Percentiles rank a stretch among this genome's conserved stretches.
phyloP scores from a whole-genome alignment of 2,888 invertebrate genomes.

The Uloborus plumipes region DNA sequence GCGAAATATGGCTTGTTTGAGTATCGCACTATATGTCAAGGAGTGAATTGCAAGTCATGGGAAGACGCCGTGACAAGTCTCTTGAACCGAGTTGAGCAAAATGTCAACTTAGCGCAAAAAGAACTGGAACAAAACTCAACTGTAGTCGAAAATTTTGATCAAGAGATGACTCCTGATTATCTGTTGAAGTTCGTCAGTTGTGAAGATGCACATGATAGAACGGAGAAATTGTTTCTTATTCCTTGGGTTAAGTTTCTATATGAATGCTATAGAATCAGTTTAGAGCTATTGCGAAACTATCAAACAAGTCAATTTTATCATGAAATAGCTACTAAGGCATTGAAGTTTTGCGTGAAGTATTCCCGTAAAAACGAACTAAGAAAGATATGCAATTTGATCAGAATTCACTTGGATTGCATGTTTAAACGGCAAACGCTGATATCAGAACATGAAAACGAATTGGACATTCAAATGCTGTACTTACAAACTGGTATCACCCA shows the following conservation, averaged over 20 bases:
- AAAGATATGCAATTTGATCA: slow-evolving; percentile 31
- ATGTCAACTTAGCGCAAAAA: slow-evolving; percentile 14
- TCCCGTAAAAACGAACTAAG: slow-evolving; percentile 25
- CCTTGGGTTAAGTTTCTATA: slow-evolving; percentile 35
- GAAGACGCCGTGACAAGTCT: slow-evolving; percentile 22
- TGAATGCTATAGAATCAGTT: slow-evolving; percentile 42
- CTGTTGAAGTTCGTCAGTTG: slow-evolving; percentile 5
- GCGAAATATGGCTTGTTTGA: slow-evolving; percentile 44
- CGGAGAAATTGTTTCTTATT: slow-evolving; percentile 5
- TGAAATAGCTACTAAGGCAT: slow-evolving; percentile 19
- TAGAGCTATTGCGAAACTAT: slow-evolving; percentile 33
- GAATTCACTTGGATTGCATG: slow-evolving; percentile 10
- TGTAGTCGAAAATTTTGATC: slow-evolving; percentile 2
- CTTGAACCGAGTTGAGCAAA: slow-evolving; percentile 15
- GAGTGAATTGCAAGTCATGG: slow-evolving; percentile 34
- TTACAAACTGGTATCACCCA: slow-evolving; percentile 31
- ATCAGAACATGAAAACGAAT: not conserved
- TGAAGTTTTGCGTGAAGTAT: slow-evolving; percentile 37
- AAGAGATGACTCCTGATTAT: slow-evolving; percentile 5
- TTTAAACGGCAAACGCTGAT: slow-evolving; percentile 6
- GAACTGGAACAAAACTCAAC: not conserved
- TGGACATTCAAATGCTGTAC: slow-evolving; percentile 15
- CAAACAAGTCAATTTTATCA: slow-evolving; percentile 36
- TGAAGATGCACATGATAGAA: not conserved
- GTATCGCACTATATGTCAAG: slow-evolving; percentile 29